Evolutionary conservation across 2,797 vertebrate genomes (phyloP).

Genomic region (Liasis olivaceus): DNA sequence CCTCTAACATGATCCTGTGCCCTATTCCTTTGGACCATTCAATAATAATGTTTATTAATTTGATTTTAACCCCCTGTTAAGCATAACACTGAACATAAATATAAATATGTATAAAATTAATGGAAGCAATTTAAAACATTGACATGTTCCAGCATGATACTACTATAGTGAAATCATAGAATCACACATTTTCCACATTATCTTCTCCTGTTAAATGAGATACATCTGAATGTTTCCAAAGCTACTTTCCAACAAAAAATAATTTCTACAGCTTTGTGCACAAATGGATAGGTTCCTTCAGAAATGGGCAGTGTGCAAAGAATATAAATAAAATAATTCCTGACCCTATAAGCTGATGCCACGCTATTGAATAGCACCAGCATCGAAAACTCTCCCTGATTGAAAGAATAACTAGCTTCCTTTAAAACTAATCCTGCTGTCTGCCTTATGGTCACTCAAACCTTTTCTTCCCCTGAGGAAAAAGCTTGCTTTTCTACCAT

Average conservation of each 20-base stretch:
- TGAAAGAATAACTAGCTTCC: background rate
- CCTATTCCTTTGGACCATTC: background rate
- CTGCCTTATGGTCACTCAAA: background rate
- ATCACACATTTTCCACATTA: background rate
- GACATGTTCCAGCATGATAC: background rate
- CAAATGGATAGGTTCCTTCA: background rate
- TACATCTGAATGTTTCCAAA: constrained; percentile 9
- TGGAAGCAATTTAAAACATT: background rate
- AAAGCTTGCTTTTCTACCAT: background rate
- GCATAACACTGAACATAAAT: background rate
- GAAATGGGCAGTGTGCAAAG: background rate
- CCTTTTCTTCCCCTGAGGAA: background rate
- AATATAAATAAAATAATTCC: background rate
- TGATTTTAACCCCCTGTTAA: background rate
- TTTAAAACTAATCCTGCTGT: background rate
- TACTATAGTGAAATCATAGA: background rate
- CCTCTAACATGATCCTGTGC: background rate
- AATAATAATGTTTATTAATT: background rate
- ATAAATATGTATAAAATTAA: background rate
- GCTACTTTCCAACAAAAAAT: background rate
- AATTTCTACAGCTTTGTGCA: background rate
- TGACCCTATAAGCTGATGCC: background rate
- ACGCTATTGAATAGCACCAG: background rate
- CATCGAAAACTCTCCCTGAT: background rate
- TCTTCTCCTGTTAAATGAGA: background rate